These are phyloP conservation scores for Cosmia pyralina DNA, from an alignment of 2,888 invertebrate genomes.

Conservation along the genomic window DNA sequence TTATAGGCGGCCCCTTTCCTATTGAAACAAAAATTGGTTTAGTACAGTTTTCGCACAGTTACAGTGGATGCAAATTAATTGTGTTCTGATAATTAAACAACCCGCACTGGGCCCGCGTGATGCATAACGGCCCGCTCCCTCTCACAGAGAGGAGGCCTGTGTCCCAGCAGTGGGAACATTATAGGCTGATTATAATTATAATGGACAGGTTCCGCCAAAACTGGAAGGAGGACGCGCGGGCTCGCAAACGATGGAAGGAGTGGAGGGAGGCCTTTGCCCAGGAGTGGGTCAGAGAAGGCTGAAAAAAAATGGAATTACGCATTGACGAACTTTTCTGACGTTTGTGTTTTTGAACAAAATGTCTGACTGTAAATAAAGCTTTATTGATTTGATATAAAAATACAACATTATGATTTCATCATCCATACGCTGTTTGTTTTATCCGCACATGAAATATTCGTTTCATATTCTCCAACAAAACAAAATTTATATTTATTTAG, in stretches of 20 bases:
- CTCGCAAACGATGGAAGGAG: no score
- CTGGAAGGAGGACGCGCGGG: no score
- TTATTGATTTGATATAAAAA: constrained; percentile 17
- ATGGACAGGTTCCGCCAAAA: no score
- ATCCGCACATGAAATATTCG: constrained; percentile 13
- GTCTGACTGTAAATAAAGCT: background rate
- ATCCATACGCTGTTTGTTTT: constrained; percentile 20
- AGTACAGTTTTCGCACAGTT: background rate
- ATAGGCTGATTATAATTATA: no score
- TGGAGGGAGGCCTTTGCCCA: no score
- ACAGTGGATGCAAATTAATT: background rate
- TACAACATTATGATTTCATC: constrained; percentile 32
- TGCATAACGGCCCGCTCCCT: background rate
- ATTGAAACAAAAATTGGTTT: background rate
- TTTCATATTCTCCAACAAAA: constrained; percentile 25
- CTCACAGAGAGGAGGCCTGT: no score
- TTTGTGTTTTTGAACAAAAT: background rate
- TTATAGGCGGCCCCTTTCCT: constrained; percentile 15
- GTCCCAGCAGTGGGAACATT: no score
- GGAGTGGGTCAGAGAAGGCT: no score
- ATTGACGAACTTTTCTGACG: background rate
- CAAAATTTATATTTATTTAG: constrained; percentile 41
- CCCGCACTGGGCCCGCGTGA: background rate
- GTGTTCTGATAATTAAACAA: constrained; percentile 1
- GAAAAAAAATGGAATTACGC: no score